These are phyloP conservation scores for Heliconius ismenius DNA, from an alignment of 2,888 invertebrate species.

Conservation along the genomic window DNA sequence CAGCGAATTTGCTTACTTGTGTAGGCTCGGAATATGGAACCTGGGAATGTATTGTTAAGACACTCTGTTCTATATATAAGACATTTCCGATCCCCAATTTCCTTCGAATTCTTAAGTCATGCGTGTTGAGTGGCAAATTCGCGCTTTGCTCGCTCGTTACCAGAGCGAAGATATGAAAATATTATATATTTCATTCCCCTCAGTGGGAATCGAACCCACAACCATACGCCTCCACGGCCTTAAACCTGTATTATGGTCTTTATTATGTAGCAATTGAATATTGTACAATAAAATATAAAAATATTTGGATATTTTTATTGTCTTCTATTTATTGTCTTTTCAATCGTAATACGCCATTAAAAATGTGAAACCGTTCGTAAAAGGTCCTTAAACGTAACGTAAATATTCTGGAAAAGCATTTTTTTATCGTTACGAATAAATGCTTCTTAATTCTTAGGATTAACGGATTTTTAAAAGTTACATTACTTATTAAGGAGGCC, in stretches of 20 bases:
- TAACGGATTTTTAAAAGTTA: background rate
- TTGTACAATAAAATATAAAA: background rate
- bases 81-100: background rate
- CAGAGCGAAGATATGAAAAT: background rate
- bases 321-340: conserved; percentile 5
- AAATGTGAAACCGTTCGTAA: background rate
- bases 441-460: background rate
- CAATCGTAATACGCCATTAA: background rate
- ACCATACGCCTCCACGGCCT: background rate
- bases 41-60: background rate
- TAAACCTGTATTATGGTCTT: background rate
- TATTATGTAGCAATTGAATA: conserved; percentile 8
- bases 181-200: background rate
- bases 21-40: background rate
- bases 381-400: background rate
- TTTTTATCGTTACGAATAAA: background rate
- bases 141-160: background rate
- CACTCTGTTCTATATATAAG: background rate
- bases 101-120: no score
- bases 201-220: background rate
- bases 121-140: no score
- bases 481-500: background rate
- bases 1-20: no score
- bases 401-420: background rate
- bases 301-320: no score